A percentile compares a stretch with the other conserved stretches of the same genome.
phyloP scores from a whole-genome alignment of 1,140 invertebrate species.

The Plectrocnemia conspersa region DNA sequence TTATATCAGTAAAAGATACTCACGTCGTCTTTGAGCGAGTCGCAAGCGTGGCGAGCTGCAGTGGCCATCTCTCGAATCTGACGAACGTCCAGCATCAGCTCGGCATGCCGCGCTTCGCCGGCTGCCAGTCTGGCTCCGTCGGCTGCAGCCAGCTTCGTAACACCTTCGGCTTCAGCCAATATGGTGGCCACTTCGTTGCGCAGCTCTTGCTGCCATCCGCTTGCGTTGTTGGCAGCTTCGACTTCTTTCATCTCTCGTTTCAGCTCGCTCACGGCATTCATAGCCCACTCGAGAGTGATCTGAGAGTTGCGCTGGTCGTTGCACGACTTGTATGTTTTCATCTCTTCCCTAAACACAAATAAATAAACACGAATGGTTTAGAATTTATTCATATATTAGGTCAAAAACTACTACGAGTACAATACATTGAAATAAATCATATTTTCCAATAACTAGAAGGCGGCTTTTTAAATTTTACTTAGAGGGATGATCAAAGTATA shows the following conservation, averaged over 20 bases:
- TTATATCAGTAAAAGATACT: too few species aligned
- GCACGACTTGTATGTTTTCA: slow-evolving; percentile 5
- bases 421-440: slow-evolving; percentile 1
- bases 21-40: slow-evolving; percentile 2
- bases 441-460: background rate
- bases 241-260: slow-evolving; percentile 7
- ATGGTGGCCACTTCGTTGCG: slow-evolving; percentile 14
- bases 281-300: slow-evolving; percentile 15
- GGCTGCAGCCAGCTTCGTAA: slow-evolving; percentile 12
- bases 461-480: background rate
- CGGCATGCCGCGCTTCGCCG: slow-evolving; percentile 12
- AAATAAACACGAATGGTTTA: background rate
- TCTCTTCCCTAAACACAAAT: slow-evolving; percentile 13
- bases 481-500: too few species aligned
- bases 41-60: background rate
- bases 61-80: slow-evolving; percentile 11
- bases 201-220: slow-evolving; percentile 17
- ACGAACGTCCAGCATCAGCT: slow-evolving; percentile 16
- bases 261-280: slow-evolving; percentile 9
- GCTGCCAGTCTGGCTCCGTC: slow-evolving; percentile 13
- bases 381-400: background rate
- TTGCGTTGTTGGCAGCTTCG: slow-evolving; percentile 15
- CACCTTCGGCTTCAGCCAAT: slow-evolving; percentile 14
- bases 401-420: background rate
- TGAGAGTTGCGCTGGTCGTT: slow-evolving; percentile 16